Base-by-base conservation (phyloP, 2,113 vertebrate genomes). In the Oncorhynchus mykiss region DNA sequence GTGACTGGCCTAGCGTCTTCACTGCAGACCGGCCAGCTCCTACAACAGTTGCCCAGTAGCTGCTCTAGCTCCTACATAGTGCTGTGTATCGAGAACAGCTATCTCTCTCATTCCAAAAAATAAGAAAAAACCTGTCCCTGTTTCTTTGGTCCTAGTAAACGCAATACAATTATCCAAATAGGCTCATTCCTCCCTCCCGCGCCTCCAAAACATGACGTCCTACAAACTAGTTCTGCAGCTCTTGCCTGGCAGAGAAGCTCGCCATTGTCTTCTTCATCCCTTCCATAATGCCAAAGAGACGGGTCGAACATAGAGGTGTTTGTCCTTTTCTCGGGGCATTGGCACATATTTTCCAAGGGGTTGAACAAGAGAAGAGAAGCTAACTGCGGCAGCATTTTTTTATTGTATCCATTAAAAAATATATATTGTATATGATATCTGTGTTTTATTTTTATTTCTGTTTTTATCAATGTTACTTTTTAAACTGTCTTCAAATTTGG, bases 41-140 rank as follows among this genome's bases (percentile, higher is more conserved):
- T 97, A 25, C 94, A 94, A 84, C 97, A 98, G 93, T 91, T 16
- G 0, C 77, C 94, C 39, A 90, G 88, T 60, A 94, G 95, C 91
- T 99, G 98, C 90, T 94, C 90, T 75, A 91, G 90, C 0, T 4
- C 93, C 76, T 95, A 94, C 67, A 4, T 94, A 0, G 93, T 98
- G 77, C 94, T 99, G 69, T 99, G 97, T 84, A 92, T 98, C 0
- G 97, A 99, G 91, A 99, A 98, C 94, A 98, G 95, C 93, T 95
- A 96, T 91, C 87, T 90, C 82, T 86, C 91, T 0, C 84, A 93
- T 1, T 90, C 91, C 89, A 94, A 93, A 88, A 95, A 97, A 88
- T 98, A 95, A 95, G 78, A 25, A 74, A n/a, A 74, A n/a, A 20
- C 72, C 73, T 59, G 20, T 1, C 0, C 22, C 65, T 39, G 3